These are phyloP conservation scores for Eubucco bourcierii DNA, from an alignment of 2,113 vertebrate species.

Conservation along the genomic window DNA sequence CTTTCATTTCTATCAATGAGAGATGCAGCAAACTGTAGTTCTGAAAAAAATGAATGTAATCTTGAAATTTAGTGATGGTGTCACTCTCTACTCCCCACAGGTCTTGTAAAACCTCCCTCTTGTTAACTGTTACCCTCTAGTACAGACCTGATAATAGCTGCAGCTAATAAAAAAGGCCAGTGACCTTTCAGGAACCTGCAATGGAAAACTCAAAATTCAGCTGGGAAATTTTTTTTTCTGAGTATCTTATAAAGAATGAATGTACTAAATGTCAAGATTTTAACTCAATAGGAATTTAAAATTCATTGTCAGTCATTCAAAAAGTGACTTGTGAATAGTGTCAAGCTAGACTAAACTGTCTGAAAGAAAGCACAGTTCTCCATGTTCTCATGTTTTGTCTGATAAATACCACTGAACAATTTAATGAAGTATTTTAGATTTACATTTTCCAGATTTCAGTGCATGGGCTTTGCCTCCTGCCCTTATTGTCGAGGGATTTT, in stretches of 20 bases:
- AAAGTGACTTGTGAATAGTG: slow-evolving; percentile 8
- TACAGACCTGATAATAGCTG: slow-evolving; percentile 1
- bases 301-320: slow-evolving; percentile 38
- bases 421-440: not conserved
- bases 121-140: not conserved
- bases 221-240: slow-evolving; percentile 11
- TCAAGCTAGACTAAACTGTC: not conserved
- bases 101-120: not conserved
- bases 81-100: not conserved
- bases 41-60: not conserved
- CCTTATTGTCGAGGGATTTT: not conserved
- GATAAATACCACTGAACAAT: not conserved
- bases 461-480: not conserved
- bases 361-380: not conserved
- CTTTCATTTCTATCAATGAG: not conserved
- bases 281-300: slow-evolving; percentile 29
- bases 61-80: not conserved
- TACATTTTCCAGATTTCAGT: not conserved
- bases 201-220: slow-evolving; percentile 43
- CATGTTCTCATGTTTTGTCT: not conserved
- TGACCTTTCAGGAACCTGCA: slow-evolving; percentile 28
- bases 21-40: not conserved
- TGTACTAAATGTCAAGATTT: slow-evolving; percentile 54
- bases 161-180: not conserved
- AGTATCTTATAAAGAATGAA: slow-evolving; percentile 20